A percentile compares a stretch with the other conserved stretches of the same genome.
phyloP scores from a whole-genome alignment of 2,797 vertebrate species.

The Poecilia wingei region DNA sequence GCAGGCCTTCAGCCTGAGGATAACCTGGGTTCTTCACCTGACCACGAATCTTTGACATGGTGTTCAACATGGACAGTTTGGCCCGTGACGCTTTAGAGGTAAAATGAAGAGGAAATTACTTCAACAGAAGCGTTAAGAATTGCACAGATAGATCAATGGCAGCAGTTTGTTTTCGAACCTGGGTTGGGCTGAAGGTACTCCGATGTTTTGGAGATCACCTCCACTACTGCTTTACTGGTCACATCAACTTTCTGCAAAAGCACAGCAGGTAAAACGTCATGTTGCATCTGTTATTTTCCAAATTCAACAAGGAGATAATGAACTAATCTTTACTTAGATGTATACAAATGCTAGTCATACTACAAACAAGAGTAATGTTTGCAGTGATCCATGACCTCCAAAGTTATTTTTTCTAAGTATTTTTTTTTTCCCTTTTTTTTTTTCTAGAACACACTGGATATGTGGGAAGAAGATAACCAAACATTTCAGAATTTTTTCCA shows the following conservation, averaged over 20 bases:
- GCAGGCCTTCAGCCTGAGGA: slow-evolving; percentile 94
- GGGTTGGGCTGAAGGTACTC: slow-evolving; percentile 99
- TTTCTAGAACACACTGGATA: not conserved
- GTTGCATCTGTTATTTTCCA: slow-evolving; percentile 10
- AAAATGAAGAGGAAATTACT: not conserved
- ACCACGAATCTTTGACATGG: slow-evolving; percentile 96
- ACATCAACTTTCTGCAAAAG: slow-evolving; percentile 93
- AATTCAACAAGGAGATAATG: not conserved
- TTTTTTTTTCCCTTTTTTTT: not conserved
- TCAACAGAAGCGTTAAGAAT: not conserved
- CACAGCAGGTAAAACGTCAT: slow-evolving; percentile 31
- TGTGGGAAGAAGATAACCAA: not conserved
- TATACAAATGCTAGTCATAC: not conserved
- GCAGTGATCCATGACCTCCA: not conserved
- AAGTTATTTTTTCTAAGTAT: not conserved
- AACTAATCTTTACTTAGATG: not conserved
- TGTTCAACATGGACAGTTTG: slow-evolving; percentile 98
- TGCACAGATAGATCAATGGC: not conserved
- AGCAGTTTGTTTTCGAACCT: slow-evolving; percentile 78
- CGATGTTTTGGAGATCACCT: slow-evolving; percentile 94
- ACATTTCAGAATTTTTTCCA: not conserved
- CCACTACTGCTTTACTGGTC: slow-evolving; percentile 94
- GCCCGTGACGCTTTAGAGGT: slow-evolving; percentile 87
- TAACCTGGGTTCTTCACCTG: slow-evolving; percentile 98
- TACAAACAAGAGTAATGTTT: not conserved